Evolutionary conservation across 2,888 invertebrate genomes (phyloP).

Genomic region (Rhimphoctona megacephalus): DNA sequence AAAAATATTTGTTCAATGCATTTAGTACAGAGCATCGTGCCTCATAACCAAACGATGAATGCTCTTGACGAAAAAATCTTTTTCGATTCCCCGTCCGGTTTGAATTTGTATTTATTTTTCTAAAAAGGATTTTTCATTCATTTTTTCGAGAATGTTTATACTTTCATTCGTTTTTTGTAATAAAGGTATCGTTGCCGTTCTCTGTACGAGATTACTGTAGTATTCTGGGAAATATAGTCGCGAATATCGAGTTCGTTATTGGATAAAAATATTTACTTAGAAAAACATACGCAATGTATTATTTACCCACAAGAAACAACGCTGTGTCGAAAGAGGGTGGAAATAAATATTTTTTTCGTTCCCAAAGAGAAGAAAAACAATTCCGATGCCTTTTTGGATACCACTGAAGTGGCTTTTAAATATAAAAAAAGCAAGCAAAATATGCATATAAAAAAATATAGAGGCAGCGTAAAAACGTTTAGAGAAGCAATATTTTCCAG

Average conservation of each 20-base stretch:
- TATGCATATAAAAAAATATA: slow-evolving; percentile 4
- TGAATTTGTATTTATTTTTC: not conserved
- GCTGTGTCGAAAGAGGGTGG: not conserved
- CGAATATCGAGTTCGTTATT: not conserved
- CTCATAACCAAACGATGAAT: not conserved
- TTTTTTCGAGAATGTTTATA: not conserved
- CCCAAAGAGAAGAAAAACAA: not conserved
- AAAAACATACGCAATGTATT: not conserved
- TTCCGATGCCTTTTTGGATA: not conserved
- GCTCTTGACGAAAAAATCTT: not conserved
- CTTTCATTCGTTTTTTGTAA: not conserved
- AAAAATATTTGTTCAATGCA: not conserved
- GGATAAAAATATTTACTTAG: not conserved
- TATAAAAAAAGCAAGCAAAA: not conserved
- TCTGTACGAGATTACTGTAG: not conserved
- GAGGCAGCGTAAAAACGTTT: slow-evolving; percentile 5
- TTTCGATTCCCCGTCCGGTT: not conserved
- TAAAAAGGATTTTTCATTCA: not conserved
- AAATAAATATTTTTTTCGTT: not conserved
- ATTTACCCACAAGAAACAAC: not conserved
- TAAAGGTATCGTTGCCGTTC: not conserved
- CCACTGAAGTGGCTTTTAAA: not conserved
- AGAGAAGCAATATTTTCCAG: slow-evolving; percentile 71
- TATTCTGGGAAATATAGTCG: not conserved
- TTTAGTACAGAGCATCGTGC: not conserved